A percentile compares a stretch with the other conserved stretches of the same genome.
phyloP scores from a whole-genome alignment of 2,113 vertebrate species.

The Benitochromis conjunctus region DNA sequence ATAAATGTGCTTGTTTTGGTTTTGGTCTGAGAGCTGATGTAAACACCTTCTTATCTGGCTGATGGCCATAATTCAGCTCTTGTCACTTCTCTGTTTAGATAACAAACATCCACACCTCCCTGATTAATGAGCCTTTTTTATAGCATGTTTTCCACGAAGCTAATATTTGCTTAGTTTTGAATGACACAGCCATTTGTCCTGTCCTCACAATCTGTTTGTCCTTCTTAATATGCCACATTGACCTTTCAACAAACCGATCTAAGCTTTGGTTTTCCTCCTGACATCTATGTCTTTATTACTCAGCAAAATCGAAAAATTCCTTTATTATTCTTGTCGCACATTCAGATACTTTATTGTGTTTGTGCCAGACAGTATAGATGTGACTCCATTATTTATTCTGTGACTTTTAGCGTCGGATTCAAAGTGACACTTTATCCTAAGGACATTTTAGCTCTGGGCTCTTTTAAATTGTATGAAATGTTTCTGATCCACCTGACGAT shows the following conservation, averaged over 20 bases:
- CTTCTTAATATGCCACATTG: not conserved
- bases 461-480: not conserved
- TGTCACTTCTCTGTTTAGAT: not conserved
- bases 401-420: not conserved
- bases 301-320: not conserved
- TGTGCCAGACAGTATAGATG: not conserved
- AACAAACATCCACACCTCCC: not conserved
- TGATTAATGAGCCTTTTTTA: not conserved
- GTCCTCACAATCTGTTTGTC: not conserved
- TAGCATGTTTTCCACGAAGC: not conserved
- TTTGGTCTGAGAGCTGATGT: not conserved
- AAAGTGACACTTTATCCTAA: not conserved
- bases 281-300: not conserved
- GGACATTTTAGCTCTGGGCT: not conserved
- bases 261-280: not conserved
- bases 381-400: not conserved
- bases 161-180: not conserved
- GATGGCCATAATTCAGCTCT: not conserved
- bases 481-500: not conserved
- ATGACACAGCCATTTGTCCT: not conserved
- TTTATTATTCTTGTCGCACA: not conserved
- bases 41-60: not conserved
- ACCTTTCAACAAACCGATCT: not conserved
- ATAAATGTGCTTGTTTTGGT: not conserved
- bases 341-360: not conserved